These are phyloP conservation scores for Drosophila tanythrix DNA, from an alignment of 2,888 invertebrate genomes.

Conservation along the genomic window DNA sequence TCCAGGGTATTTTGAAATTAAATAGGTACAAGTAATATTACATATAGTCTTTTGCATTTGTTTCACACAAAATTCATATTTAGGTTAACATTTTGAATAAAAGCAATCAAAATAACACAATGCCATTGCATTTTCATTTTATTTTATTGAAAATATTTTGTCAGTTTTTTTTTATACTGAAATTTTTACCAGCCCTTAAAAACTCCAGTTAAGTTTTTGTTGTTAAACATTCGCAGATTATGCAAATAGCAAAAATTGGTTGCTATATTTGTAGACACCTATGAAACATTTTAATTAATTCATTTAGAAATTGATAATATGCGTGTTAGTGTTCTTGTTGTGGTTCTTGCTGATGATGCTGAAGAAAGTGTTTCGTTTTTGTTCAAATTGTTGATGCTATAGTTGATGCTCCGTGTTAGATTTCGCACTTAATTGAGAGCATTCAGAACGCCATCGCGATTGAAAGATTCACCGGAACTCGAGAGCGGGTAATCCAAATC, in stretches of 20 bases:
- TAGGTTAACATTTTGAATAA: constrained; percentile 21
- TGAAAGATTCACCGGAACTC: constrained; percentile 76
- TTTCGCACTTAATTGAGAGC: constrained; percentile 60
- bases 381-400: constrained; percentile 15
- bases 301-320: constrained; percentile 45
- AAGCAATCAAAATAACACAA: constrained; percentile 50
- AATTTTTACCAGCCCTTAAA: constrained; percentile 82
- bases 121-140: constrained; percentile 36
- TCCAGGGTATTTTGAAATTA: constrained; percentile 19
- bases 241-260: constrained; percentile 41
- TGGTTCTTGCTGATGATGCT: constrained; percentile 11
- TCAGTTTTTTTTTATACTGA: constrained; percentile 54
- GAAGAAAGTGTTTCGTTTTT: constrained; percentile 21
- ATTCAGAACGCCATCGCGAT: constrained; percentile 64
- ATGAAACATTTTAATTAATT: constrained; percentile 68
- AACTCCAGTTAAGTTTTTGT: constrained; percentile 70
- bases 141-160: constrained; percentile 40
- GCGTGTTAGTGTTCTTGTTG: constrained; percentile 32
- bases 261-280: constrained; percentile 62
- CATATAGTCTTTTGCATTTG: constrained; percentile 38
- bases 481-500: constrained; percentile 80
- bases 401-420: constrained; percentile 2
- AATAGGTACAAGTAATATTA: constrained; percentile 27
- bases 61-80: constrained; percentile 24
- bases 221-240: constrained; percentile 31